Evolutionary conservation across 1,140 invertebrate species (phyloP).

Genomic region (Diachasma alloeum): DNA sequence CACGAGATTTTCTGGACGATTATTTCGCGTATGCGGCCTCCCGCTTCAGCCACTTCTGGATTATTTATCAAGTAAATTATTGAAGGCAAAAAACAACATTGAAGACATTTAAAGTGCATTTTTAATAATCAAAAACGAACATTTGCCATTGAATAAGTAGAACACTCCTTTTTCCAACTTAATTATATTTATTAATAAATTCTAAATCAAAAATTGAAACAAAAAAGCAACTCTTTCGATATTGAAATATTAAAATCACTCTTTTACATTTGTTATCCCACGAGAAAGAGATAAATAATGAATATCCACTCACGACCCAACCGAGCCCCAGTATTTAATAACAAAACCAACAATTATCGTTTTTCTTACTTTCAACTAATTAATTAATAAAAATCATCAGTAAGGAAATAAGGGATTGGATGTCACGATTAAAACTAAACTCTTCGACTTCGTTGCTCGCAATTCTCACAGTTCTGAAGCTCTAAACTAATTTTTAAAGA

Average conservation of each 20-base stretch:
- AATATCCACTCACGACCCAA: slow-evolving; percentile 33
- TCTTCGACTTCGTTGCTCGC: slow-evolving; percentile 46
- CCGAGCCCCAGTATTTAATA: slow-evolving; percentile 15
- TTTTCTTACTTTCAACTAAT: background rate
- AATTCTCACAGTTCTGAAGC: slow-evolving; percentile 26
- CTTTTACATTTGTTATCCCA: slow-evolving; percentile 28
- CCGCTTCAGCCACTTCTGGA: slow-evolving; percentile 40
- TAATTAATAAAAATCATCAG: background rate
- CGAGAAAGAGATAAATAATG: slow-evolving; percentile 15
- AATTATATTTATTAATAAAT: slow-evolving; percentile 7
- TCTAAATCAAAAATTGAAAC: background rate
- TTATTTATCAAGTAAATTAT: slow-evolving; percentile 61
- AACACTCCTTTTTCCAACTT: slow-evolving; percentile 43
- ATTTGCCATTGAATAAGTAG: slow-evolving; percentile 42
- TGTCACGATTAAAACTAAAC: slow-evolving; percentile 14
- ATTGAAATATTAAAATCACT: slow-evolving; percentile 5
- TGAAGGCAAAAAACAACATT: slow-evolving; percentile 14
- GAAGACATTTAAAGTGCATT: background rate
- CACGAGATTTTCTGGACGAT: slow-evolving; percentile 29
- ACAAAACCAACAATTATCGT: slow-evolving; percentile 8
- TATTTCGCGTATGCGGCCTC: slow-evolving; percentile 20
- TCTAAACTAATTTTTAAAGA: slow-evolving; percentile 5
- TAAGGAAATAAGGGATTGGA: background rate
- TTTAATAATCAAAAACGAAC: background rate
- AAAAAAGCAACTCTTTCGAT: background rate